Conservation (phyloP, 2,888 invertebrate species). For the Arge pagana region DNA sequence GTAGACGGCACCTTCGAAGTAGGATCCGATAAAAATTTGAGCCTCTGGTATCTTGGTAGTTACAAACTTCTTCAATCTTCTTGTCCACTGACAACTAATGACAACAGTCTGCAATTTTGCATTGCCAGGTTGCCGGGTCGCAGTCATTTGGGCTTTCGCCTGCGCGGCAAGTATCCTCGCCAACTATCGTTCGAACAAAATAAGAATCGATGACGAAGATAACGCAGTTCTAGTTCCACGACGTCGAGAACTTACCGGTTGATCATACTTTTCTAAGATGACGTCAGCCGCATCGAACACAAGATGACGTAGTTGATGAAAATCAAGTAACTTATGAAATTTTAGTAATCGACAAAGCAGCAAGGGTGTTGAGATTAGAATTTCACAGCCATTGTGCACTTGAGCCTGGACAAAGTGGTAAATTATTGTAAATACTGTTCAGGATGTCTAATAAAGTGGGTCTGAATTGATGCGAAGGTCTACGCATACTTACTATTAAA, state of each 20-base stretch:
- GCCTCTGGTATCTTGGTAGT: constrained; percentile 63
- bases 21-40: constrained; percentile 71
- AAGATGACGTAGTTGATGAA: constrained; percentile 68
- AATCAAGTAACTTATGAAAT: constrained; percentile 61
- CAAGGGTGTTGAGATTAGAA: constrained; percentile 73
- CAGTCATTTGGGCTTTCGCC: too few relatives aligned
- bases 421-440: too few relatives aligned
- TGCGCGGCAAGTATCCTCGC: too few relatives aligned
- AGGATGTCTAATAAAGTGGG: too few relatives aligned
- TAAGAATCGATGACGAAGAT: too few relatives aligned
- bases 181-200: too few relatives aligned
- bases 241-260: constrained; percentile 40
- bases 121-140: too few relatives aligned
- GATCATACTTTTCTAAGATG: constrained; percentile 62
- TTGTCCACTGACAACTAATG: constrained; percentile 69
- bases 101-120: constrained; percentile 64
- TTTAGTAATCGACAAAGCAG: constrained; percentile 61
- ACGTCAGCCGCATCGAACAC: constrained; percentile 75
- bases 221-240: too few relatives aligned
- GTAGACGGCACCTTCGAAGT: constrained; percentile 76
- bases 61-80: constrained; percentile 63
- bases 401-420: constrained; percentile 38
- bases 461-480: neutral
- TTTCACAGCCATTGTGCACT: constrained; percentile 67
- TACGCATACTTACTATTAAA: constrained; percentile 42